Evolutionary conservation across 2,888 invertebrate species (phyloP).

Genomic region (Stramonita haemastoma): DNA sequence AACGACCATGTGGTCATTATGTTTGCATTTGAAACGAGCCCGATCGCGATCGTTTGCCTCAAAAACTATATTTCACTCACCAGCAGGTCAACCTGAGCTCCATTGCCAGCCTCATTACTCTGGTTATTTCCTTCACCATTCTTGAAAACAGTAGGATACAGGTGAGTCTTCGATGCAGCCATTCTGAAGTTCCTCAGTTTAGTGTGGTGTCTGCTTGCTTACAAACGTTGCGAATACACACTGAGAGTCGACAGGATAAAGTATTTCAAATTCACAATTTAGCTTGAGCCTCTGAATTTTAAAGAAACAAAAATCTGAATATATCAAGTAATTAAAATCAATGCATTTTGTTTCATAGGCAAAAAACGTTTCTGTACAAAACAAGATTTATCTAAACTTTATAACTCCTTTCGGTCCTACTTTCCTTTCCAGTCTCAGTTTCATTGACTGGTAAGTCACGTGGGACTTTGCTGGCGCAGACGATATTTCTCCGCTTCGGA

Average conservation of each 20-base stretch:
- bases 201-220: neutral
- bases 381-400: neutral
- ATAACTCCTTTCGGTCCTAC: neutral
- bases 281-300: neutral
- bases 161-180: constrained; percentile 39
- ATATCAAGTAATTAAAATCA: neutral
- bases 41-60: neutral
- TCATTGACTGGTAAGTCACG: constrained; percentile 27
- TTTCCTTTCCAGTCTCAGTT: neutral
- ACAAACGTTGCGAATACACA: constrained; percentile 3
- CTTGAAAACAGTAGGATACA: constrained; percentile 43
- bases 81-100: constrained; percentile 45
- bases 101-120: constrained; percentile 34
- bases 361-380: neutral
- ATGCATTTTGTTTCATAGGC: neutral
- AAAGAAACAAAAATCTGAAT: neutral
- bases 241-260: constrained; percentile 9
- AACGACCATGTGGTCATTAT: constrained; percentile 22
- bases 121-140: constrained; percentile 22
- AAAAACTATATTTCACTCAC: constrained; percentile 31
- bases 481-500: neutral
- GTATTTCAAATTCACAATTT: neutral
- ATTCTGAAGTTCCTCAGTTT: constrained; percentile 41
- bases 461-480: neutral
- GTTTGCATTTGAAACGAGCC: neutral